Evolutionary conservation across 2,113 vertebrate species (phyloP).

Genomic region (Psilopsiagon aurifrons): DNA sequence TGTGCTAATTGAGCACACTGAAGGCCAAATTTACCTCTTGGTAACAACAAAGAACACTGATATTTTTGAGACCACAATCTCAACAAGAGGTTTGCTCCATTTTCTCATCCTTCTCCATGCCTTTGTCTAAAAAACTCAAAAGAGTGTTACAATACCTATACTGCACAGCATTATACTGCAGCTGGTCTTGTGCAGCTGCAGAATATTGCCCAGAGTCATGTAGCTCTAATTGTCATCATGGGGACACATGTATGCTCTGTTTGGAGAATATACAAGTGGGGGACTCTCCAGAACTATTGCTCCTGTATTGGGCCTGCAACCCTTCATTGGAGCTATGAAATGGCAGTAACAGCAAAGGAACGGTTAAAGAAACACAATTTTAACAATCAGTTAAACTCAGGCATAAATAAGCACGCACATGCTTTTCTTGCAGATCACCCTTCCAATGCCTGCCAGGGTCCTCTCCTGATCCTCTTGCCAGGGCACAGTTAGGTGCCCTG

Average conservation of each 20-base stretch:
- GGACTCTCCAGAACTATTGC: background rate
- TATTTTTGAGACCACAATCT: background rate
- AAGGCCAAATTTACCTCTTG: background rate
- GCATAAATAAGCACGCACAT: background rate
- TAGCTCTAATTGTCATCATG: background rate
- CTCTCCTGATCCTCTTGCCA: background rate
- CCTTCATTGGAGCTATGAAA: background rate
- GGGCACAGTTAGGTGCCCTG: background rate
- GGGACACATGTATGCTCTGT: background rate
- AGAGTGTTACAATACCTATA: background rate
- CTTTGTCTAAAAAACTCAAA: background rate
- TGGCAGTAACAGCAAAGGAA: background rate
- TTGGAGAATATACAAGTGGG: background rate
- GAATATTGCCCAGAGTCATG: background rate
- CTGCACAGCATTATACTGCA: background rate
- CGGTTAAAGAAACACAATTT: background rate
- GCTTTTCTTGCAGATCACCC: background rate
- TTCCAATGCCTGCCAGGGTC: background rate
- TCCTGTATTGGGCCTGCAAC: background rate
- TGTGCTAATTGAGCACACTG: background rate
- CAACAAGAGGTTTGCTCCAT: background rate
- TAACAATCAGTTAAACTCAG: background rate
- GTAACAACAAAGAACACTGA: background rate
- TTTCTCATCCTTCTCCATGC: background rate
- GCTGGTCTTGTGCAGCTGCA: background rate